Evolutionary conservation across 2,888 invertebrate genomes (phyloP), one percentile per base, ranked within the genome.

Genomic region (Conchocele bisecta): DNA sequence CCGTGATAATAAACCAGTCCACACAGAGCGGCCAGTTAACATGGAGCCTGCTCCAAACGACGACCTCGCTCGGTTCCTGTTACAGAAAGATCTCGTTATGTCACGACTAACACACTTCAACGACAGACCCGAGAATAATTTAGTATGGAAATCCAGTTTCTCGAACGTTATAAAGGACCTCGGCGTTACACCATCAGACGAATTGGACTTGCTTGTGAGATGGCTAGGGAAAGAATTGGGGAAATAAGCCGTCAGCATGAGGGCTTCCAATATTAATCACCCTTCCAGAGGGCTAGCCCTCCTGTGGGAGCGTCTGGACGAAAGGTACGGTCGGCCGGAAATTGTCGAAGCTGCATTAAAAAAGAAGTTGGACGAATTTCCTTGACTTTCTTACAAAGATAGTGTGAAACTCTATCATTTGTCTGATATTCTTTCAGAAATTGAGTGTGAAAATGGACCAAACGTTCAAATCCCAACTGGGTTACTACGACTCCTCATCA

Each of bases 141-240:
- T 39, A 4, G 22, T 24, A 1, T 72, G 66, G 57, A 72, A 61
- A 56, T 20, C 17, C 20, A 59, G 71, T 24, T 72, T 72, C 35
- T 20, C 13, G 15, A 42, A 35, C 9, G 48, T 66, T 15, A 53
- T 66, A 41, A 48, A 20, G 5, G 61, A 66, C 31, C 48, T 63
- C 6, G 24, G 41, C n/a, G 56, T 50, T 5, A 42, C 57, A 6
- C 33, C 69, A 13, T 24, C 22, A 2, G 60, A 69, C 42, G 69
- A 69, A 37, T 24, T 57, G 9, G 57, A 69, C 31, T 22, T 56
- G 7, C 33, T 57, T 3, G 61, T 68, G 3, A 68, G 56, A 28
- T 65, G 64, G 57, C 22, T 65, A 7, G 71, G 60, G 13, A 48
- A 46, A 7, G 54, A 53, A 17, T 48, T 50, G 2, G 15, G 7